Conservation (phyloP, 2,113 vertebrate species). For the Pelecanoides urinatrix region DNA sequence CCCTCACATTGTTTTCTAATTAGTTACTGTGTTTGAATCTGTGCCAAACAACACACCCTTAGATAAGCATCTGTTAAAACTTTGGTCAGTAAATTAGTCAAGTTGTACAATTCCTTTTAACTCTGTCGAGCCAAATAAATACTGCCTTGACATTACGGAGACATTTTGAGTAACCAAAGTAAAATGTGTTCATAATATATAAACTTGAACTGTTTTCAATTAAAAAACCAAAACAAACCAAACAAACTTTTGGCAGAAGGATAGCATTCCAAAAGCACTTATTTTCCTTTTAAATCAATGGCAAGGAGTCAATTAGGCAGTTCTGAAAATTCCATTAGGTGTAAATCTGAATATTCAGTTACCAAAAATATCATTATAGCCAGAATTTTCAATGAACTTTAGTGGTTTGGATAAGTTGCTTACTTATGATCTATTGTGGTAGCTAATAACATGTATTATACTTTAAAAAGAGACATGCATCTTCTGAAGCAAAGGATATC, state of each 20-base stretch:
- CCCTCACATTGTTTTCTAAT: neutral
- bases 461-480: neutral
- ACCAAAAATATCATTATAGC: neutral
- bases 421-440: neutral
- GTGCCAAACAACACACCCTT: neutral
- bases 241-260: neutral
- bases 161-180: neutral
- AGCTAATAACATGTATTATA: neutral
- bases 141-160: neutral
- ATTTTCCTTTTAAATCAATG: neutral
- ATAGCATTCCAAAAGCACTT: neutral
- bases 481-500: neutral
- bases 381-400: neutral
- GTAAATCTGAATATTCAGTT: neutral
- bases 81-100: neutral
- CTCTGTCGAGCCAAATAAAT: conserved; percentile 7
- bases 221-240: neutral
- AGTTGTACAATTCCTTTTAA: neutral
- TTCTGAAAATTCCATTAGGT: neutral
- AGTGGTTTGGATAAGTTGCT: neutral
- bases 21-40: neutral
- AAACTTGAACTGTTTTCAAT: neutral
- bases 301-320: neutral
- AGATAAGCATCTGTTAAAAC: neutral
- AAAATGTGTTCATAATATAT: neutral